A percentile compares a stretch with the other conserved stretches of the same genome.
Conservation (phyloP, 2,888 invertebrate species). For the Aphidoletes aphidimyza region DNA sequence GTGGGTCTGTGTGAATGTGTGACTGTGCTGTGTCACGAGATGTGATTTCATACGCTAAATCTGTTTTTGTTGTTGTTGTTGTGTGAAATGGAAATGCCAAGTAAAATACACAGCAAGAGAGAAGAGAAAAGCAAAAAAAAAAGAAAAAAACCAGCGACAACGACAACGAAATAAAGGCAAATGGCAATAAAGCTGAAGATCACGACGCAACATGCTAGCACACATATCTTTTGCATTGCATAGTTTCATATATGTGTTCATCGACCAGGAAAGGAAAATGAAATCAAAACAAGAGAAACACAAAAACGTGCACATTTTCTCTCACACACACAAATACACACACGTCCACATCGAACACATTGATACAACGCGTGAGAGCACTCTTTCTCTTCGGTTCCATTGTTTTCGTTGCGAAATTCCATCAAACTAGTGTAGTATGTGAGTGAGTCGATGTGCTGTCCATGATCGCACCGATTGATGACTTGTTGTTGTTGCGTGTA, state of each 20-base stretch:
- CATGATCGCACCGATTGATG: slow-evolving; percentile 1
- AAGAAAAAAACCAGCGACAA: not conserved
- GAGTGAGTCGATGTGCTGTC: not conserved
- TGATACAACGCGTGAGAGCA: no score
- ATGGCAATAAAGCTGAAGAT: no score
- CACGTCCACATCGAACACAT: not conserved
- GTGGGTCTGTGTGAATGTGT: slow-evolving; percentile 14
- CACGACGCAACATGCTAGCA: slow-evolving; percentile 34
- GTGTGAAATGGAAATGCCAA: not conserved
- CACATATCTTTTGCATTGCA: not conserved
- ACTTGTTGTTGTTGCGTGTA: not conserved
- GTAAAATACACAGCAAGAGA: not conserved
- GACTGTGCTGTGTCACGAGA: not conserved
- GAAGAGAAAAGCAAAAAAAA: not conserved
- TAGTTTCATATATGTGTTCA: not conserved
- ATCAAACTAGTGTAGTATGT: not conserved
- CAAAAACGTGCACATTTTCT: not conserved
- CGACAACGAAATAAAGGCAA: no score
- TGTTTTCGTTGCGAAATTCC: slow-evolving; percentile 20
- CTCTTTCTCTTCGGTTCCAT: no score
- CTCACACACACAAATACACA: not conserved
- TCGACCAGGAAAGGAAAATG: not conserved
- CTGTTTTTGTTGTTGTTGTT: not conserved
- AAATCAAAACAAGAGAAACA: not conserved
- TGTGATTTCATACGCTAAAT: not conserved